Base-by-base conservation (phyloP, 2,113 vertebrate genomes). In the Crypturellus undulatus region DNA sequence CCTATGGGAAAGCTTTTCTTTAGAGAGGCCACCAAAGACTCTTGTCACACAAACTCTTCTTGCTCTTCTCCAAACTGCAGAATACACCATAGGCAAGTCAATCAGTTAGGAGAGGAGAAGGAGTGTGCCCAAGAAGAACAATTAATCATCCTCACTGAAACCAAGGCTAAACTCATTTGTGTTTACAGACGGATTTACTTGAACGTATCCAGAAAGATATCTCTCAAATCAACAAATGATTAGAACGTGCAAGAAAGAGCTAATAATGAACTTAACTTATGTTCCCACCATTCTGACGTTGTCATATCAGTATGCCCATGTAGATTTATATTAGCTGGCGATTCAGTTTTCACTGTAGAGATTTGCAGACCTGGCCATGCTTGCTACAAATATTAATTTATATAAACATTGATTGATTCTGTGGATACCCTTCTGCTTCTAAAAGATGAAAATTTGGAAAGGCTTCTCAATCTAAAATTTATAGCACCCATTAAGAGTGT, bases 381-480 rank as follows among this genome's bases (percentile, higher is more conserved):
- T 36, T 56, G 11, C 40, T 91, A 85, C 76, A 94, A 85, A 54
- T 91, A 79, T 52, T 82, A 62, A 22, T 72, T 47, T 2, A 90
- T 63, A 45, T 65, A 52, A 89, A 87, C 95, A 73, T 9, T 12
- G 14, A 83, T 6, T 82, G 43, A 12, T 5, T 17, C 79, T 83
- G 59, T 54, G 40, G 49, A 59, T 92, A 52, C 30, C 40, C 20
- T 84, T 30, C 25, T 82, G 54, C 43, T 82, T 52, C 52, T 65
- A 32, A 69, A 59, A 75, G 24, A 43, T 15, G 36, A 93, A 79
- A 60, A 79, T 26, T 43, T 72, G n/a, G 49, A 79, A 94, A 65
- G 28, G 24, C 14, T 90, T 89, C 40, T 90, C 30, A 4, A 42
- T 36, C 40, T 67, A 43, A 91, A 95, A 96, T 94, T 87, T 87